These are phyloP conservation scores for Lacerta viridis DNA, from an alignment of 2,797 vertebrate species.

Conservation along the genomic window DNA sequence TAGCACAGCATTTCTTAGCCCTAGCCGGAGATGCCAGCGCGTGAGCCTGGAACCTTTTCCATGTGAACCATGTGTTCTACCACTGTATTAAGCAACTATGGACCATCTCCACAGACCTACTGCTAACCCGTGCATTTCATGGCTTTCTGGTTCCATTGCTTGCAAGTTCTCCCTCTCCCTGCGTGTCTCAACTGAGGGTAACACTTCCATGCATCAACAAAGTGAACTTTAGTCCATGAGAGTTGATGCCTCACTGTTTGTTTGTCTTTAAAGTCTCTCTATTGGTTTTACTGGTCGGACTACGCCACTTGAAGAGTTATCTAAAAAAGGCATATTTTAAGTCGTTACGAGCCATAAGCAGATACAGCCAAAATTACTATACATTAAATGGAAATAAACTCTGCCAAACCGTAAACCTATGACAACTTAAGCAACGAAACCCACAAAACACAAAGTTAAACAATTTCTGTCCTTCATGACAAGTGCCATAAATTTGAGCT, in stretches of 20 bases:
- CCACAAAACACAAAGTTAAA: background rate
- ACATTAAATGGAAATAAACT: constrained; percentile 3
- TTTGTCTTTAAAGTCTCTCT: background rate
- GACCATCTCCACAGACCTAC: background rate
- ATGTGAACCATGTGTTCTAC: background rate
- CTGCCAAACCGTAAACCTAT: background rate
- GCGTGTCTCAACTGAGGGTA: background rate
- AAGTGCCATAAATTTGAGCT: background rate
- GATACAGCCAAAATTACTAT: background rate
- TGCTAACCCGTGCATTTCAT: background rate
- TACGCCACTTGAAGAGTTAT: background rate
- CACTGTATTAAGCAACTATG: background rate
- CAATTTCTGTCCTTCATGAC: background rate
- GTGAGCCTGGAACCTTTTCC: constrained; percentile 19
- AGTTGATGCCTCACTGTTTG: background rate
- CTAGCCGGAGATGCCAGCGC: background rate
- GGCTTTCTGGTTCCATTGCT: background rate
- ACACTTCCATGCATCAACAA: background rate
- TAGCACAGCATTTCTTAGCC: background rate
- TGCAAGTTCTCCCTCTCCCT: background rate
- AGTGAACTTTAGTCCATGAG: background rate
- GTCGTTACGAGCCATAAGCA: background rate
- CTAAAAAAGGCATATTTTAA: background rate
- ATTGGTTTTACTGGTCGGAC: background rate
- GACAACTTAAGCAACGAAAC: background rate